Evolutionary conservation across 2,888 invertebrate genomes (phyloP).

Genomic region (Amphimallon solstitiale): DNA sequence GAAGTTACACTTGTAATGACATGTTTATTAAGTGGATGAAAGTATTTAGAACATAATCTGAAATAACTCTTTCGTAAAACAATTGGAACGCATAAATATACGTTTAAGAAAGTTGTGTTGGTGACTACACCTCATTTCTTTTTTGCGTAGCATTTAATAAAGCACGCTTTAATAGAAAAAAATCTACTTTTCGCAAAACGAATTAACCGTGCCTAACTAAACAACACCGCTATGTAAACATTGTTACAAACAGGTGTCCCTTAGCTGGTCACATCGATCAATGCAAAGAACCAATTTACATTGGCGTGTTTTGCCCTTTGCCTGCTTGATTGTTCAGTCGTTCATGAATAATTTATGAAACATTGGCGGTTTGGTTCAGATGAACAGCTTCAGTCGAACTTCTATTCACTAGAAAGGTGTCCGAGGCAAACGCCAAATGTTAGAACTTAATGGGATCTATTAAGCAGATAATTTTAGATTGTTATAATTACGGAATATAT

Average conservation of each 20-base stretch:
- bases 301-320: slow-evolving; percentile 24
- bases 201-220: slow-evolving; percentile 12
- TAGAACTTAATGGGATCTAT: slow-evolving; percentile 25
- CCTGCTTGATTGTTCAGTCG: slow-evolving; percentile 17
- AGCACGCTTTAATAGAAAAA: no score
- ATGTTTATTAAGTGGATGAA: no score
- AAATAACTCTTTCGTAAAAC: no score
- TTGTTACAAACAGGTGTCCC: slow-evolving; percentile 18
- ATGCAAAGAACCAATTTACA: slow-evolving; percentile 29
- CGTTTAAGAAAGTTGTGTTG: no score
- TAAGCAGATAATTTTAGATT: not conserved
- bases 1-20: no score
- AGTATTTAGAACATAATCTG: no score
- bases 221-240: slow-evolving; percentile 15
- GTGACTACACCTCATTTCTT: no score
- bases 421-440: not conserved
- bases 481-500: no score
- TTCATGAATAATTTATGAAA: slow-evolving; percentile 24
- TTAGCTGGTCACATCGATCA: slow-evolving; percentile 8
- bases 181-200: not conserved
- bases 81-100: no score
- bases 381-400: slow-evolving; percentile 10
- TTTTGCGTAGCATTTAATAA: no score
- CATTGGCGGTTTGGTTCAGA: not conserved
- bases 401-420: slow-evolving; percentile 6